Base-by-base conservation (phyloP, 2,888 invertebrate genomes). In the Sphinx pinastri region DNA sequence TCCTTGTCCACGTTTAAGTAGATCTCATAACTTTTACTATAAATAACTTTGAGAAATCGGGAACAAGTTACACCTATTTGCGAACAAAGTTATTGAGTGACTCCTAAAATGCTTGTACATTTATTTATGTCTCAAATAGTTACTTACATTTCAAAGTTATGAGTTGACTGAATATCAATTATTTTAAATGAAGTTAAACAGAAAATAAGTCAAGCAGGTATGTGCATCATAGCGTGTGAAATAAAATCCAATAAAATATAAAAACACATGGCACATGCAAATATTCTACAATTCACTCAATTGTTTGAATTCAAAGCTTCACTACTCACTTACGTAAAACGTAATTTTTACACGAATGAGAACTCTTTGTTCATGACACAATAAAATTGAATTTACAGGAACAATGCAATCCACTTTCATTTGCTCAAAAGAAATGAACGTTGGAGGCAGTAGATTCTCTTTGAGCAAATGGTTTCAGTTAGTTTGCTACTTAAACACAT, bases 341-440 rank as follows among this genome's bases (percentile, higher is more conserved):
- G 68, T 59, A 68, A 38, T 55, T 68, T 68, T 58, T 68, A 55
- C 59, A 31, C 51, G 51, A 51, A 68, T 68, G 51, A 59, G 57
- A 58, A 31, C 47, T 14, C 58, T 58, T 55, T 25, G 31, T 58
- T 49, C 49, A 25, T 49, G 31, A 55, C 55, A 55, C 55, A 55
- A 55, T 55, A 55, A 68, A 57, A 59, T 58, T 66, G 70, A 57
- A 70, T 70, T 70, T 49, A 63, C 19, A 57, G 67, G 57, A 67
- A 70, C 70, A 70, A 57, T 70, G 45, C 57, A 47, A 38, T 70
- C 66, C 66, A 70, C 49, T 67, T 47, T 70, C 55, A 55, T 51
- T 67, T 55, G 38, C 66, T 70, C 66, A 67, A 67, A 70, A 70
- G 70, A 60, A 70, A 51, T 70, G 67, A 70, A 66, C 63, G 63